Evolutionary conservation across 2,113 vertebrate species (phyloP).

Genomic region (Gnathonemus longibarbis): DNA sequence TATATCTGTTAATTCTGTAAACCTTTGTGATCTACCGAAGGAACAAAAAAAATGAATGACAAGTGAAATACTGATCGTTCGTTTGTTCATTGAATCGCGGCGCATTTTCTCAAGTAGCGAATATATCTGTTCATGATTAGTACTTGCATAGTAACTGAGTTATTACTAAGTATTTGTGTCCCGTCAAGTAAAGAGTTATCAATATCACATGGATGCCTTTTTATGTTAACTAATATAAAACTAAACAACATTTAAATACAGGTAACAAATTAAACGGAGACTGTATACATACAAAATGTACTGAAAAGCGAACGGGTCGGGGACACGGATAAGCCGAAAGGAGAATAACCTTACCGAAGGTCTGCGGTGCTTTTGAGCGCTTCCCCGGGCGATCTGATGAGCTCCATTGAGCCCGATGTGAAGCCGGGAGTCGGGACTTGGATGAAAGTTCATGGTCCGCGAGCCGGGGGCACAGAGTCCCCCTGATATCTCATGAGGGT

Average conservation of each 20-base stretch:
- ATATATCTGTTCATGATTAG: neutral
- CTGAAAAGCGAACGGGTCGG: neutral
- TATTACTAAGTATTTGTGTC: neutral
- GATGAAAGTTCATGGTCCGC: constrained; percentile 47
- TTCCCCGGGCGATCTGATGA: neutral
- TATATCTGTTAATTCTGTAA: neutral
- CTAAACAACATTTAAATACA: neutral
- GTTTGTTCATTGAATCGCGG: neutral
- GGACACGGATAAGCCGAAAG: neutral
- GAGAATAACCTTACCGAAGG: neutral
- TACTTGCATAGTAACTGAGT: neutral
- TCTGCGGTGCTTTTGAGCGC: constrained; percentile 14
- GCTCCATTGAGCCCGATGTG: constrained; percentile 44
- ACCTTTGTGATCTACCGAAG: neutral
- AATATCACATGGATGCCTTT: neutral
- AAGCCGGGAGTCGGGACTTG: constrained; percentile 41
- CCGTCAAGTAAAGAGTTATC: neutral
- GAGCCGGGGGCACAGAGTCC: constrained; percentile 37
- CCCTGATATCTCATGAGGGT: constrained; percentile 28
- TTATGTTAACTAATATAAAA: neutral
- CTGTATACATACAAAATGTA: neutral
- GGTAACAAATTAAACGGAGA: neutral
- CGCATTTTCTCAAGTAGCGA: neutral
- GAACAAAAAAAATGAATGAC: neutral
- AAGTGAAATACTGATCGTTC: neutral